phyloP scores from a whole-genome alignment of 2,797 vertebrate species.

The Acipenser transmontanus region DNA sequence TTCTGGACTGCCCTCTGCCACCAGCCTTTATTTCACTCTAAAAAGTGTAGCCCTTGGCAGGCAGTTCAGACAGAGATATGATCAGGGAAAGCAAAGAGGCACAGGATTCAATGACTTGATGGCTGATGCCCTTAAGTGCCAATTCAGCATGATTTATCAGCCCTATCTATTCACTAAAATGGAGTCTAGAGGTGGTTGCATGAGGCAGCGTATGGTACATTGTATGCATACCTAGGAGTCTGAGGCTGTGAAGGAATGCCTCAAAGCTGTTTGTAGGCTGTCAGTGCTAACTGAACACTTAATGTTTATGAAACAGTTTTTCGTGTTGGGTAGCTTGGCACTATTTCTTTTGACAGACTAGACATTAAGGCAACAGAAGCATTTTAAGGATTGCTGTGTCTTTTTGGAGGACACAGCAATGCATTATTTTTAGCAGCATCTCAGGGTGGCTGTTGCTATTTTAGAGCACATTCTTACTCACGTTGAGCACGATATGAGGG shows the following conservation, averaged over 20 bases:
- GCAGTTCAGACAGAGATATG: conserved; percentile 44
- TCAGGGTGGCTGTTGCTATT: not conserved
- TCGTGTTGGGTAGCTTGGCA: conserved; percentile 4
- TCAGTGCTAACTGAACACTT: conserved; percentile 63
- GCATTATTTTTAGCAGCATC: conserved; percentile 5
- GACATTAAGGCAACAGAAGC: conserved; percentile 9
- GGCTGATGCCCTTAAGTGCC: conserved; percentile 45
- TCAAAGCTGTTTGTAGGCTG: conserved; percentile 67
- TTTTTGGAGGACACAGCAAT: not conserved
- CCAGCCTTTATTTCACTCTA: conserved; percentile 38
- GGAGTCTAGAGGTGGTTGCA: conserved; percentile 41
- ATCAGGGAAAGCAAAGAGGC: conserved; percentile 28
- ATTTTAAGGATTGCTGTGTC: not conserved
- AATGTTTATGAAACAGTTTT: conserved; percentile 65
- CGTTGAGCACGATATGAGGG: conserved; percentile 2
- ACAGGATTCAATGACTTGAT: conserved; percentile 39
- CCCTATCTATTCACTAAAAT: conserved; percentile 42
- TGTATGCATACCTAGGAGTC: conserved; percentile 26
- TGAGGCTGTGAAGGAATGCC: conserved; percentile 62
- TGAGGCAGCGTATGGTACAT: conserved; percentile 39
- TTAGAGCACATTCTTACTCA: conserved; percentile 11
- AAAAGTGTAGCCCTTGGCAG: conserved; percentile 41
- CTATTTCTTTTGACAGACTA: conserved; percentile 13
- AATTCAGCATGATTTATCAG: conserved; percentile 49
- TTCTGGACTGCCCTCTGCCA: conserved; percentile 31